Percentiles rank a stretch among this genome's conserved stretches.
phyloP scores from a whole-genome alignment of 2,797 vertebrate genomes.

The Falco novaeseelandiae region DNA sequence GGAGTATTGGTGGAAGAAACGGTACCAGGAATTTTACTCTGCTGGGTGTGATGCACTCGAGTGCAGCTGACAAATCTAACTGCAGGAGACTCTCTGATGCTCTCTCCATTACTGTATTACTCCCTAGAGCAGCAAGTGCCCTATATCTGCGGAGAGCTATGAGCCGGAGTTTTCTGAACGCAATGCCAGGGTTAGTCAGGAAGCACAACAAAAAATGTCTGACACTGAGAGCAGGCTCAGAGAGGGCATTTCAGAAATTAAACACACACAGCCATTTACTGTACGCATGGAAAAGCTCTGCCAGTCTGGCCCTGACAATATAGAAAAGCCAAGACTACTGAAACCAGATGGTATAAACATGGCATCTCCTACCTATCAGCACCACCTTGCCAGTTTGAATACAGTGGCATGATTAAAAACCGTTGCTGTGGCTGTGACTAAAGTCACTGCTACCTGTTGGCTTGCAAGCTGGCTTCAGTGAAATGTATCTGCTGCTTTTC shows the following conservation, averaged over 20 bases:
- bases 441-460: neutral
- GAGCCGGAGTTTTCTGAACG: neutral
- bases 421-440: neutral
- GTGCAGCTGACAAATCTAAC: slow-evolving; percentile 11
- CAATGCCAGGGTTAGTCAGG: slow-evolving; percentile 37
- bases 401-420: neutral
- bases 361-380: neutral
- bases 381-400: neutral
- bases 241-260: neutral
- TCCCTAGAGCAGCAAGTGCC: slow-evolving; percentile 54
- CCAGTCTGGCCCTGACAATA: neutral
- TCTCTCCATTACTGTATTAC: neutral
- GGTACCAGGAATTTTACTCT: neutral
- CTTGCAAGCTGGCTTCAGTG: neutral
- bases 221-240: neutral
- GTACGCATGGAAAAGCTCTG: neutral
- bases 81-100: slow-evolving; percentile 2
- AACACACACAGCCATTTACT: neutral
- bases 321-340: neutral
- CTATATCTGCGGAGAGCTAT: slow-evolving; percentile 21
- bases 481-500: neutral
- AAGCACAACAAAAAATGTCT: neutral
- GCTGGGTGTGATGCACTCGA: slow-evolving; percentile 21
- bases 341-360: neutral
- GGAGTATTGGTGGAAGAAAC: neutral